Conservation (phyloP, 2,797 vertebrate species). For the Enteromius fasciolatus region DNA sequence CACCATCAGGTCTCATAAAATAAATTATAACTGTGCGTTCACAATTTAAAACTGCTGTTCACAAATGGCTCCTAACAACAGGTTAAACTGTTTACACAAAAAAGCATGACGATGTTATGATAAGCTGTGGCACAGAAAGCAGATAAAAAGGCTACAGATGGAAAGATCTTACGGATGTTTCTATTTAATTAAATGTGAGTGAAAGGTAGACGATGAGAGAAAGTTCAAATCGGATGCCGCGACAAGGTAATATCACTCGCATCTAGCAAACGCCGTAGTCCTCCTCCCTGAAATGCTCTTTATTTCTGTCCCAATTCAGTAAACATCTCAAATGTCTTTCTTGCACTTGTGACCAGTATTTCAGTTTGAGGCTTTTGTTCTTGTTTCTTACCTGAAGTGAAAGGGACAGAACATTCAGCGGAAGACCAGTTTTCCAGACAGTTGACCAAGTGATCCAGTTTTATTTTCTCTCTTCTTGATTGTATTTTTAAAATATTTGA, state of each 20-base stretch:
- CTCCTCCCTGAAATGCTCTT: slow-evolving; percentile 1
- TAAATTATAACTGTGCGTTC: slow-evolving; percentile 54
- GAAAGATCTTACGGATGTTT: slow-evolving; percentile 19
- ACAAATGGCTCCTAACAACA: slow-evolving; percentile 48
- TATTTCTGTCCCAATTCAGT: slow-evolving; percentile 10
- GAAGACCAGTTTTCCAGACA: neutral
- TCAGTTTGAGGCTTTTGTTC: slow-evolving; percentile 4
- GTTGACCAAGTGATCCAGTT: slow-evolving; percentile 11
- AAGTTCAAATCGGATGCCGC: slow-evolving; percentile 9
- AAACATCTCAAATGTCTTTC: slow-evolving; percentile 14
- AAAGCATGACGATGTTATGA: neutral
- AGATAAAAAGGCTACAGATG: slow-evolving; percentile 14
- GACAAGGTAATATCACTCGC: slow-evolving; percentile 9
- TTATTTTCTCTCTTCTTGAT: neutral
- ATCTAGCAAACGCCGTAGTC: neutral
- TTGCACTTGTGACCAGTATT: neutral
- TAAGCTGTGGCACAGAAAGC: slow-evolving; percentile 18
- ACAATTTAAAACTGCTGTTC: slow-evolving; percentile 53
- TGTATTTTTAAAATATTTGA: neutral
- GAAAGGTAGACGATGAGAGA: slow-evolving; percentile 34
- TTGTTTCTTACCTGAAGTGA: neutral
- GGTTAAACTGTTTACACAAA: slow-evolving; percentile 47
- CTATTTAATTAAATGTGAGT: slow-evolving; percentile 39
- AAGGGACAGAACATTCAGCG: neutral
- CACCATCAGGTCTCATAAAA: slow-evolving; percentile 38